A percentile compares a stretch with the other conserved stretches of the same genome.
phyloP scores from a whole-genome alignment of 2,888 invertebrate genomes.

The Nomada ferruginata region DNA sequence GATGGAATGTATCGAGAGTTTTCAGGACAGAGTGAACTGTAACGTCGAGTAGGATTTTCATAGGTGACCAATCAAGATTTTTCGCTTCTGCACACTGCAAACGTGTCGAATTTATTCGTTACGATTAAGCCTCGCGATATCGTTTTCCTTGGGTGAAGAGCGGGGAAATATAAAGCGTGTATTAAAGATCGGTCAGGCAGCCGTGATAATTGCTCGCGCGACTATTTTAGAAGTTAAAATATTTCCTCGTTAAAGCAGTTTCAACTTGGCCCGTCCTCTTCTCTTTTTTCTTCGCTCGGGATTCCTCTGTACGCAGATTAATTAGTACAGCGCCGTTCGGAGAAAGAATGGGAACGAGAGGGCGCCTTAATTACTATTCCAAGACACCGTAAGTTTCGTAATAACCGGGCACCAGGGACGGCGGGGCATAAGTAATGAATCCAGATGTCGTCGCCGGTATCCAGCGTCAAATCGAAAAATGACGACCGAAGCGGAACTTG shows the following conservation, averaged over 20 bases:
- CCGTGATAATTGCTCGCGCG: conserved; percentile 18
- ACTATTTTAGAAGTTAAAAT: conserved; percentile 41
- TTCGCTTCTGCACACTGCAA: too few relatives aligned
- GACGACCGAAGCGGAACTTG: conserved; percentile 67
- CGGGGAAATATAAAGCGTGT: neutral
- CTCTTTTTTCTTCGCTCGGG: conserved; percentile 24
- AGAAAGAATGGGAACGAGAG: conserved; percentile 62
- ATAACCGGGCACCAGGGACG: conserved; percentile 67
- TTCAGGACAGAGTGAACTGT: too few relatives aligned
- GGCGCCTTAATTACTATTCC: conserved; percentile 73
- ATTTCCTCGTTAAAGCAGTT: conserved; percentile 57
- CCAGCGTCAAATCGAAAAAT: conserved; percentile 73
- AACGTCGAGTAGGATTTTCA: neutral
- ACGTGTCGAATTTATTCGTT: conserved; percentile 10
- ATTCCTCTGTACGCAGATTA: conserved; percentile 61
- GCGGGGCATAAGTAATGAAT: conserved; percentile 74
- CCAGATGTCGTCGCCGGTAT: conserved; percentile 74
- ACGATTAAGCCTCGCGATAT: conserved; percentile 1
- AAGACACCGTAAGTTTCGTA: conserved; percentile 74
- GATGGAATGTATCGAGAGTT: neutral
- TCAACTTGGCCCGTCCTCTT: conserved; percentile 20
- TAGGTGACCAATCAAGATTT: neutral
- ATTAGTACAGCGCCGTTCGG: conserved; percentile 68
- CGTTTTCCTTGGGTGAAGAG: neutral
- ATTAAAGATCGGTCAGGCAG: neutral